Evolutionary conservation across 2,888 invertebrate species (phyloP).

Genomic region (Rotaria socialis): DNA sequence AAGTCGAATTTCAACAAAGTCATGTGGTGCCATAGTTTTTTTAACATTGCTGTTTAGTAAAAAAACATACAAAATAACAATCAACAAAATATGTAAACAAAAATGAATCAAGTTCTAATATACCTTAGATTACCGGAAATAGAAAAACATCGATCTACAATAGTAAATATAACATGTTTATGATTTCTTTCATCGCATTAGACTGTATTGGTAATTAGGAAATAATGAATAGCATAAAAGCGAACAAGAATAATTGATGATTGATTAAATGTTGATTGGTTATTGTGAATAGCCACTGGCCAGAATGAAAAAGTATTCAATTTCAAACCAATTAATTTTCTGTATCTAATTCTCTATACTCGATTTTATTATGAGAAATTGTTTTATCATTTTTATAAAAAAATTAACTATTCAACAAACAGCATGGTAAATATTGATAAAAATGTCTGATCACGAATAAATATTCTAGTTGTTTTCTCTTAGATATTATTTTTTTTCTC

Average conservation of each 20-base stretch:
- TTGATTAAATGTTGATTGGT: constrained; percentile 21
- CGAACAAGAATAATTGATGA: constrained; percentile 20
- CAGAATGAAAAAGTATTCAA: not conserved
- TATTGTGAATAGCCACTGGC: not conserved
- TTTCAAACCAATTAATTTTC: not conserved
- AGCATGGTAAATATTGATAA: not conserved
- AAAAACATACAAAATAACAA: not conserved
- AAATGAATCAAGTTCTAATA: not conserved
- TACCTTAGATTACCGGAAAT: constrained; percentile 28
- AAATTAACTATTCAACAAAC: not conserved
- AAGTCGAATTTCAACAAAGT: constrained; percentile 72
- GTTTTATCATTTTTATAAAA: not conserved
- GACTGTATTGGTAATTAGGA: not conserved
- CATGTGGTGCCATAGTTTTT: constrained; percentile 50
- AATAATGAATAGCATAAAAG: constrained; percentile 4
- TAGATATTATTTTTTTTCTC: not conserved
- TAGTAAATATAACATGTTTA: not conserved
- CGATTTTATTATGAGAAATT: constrained; percentile 14
- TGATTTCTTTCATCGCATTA: not conserved
- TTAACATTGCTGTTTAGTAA: not conserved
- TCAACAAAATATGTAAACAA: constrained; percentile 9
- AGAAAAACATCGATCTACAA: not conserved
- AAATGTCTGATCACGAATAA: not conserved
- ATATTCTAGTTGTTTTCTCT: not conserved
- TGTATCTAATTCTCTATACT: not conserved